Evolutionary conservation across 2,888 invertebrate genomes (phyloP).

Genomic region (Chalcosyrphus nemorum): DNA sequence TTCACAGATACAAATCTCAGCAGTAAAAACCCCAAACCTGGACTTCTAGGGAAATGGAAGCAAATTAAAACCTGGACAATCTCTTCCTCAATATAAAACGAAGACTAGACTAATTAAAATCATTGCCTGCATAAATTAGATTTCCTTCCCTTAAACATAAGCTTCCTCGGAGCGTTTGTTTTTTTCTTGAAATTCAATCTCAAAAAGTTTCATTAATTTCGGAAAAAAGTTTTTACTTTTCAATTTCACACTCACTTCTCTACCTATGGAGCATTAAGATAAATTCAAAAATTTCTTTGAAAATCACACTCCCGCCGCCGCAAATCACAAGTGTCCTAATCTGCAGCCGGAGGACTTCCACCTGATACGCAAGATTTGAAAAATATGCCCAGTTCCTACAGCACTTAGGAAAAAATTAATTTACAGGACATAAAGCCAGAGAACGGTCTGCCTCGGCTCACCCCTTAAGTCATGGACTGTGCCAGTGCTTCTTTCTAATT

Average conservation of each 20-base stretch:
- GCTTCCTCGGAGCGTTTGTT: too few relatives aligned
- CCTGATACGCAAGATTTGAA: background rate
- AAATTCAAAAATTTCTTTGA: conserved; percentile 11
- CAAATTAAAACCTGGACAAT: too few relatives aligned
- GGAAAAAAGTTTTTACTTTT: background rate
- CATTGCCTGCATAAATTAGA: too few relatives aligned
- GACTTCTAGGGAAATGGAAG: too few relatives aligned
- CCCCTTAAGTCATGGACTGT: conserved; percentile 15
- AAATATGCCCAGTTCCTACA: background rate
- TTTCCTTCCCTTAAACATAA: too few relatives aligned
- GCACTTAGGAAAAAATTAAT: conserved; percentile 55
- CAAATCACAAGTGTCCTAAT: conserved; percentile 14
- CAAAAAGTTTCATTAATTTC: background rate
- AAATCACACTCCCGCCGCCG: conserved; percentile 26
- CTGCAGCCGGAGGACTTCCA: background rate
- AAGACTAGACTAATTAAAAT: too few relatives aligned
- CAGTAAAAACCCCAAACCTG: too few relatives aligned
- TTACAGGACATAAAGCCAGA: conserved; percentile 26
- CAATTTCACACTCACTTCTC: background rate
- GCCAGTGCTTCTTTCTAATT: conserved; percentile 44
- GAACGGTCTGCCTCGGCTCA: background rate
- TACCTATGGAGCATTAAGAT: too few relatives aligned
- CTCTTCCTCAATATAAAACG: too few relatives aligned
- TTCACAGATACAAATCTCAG: too few relatives aligned
- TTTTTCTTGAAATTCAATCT: background rate